A percentile compares a stretch with the other conserved stretches of the same genome.
These are phyloP conservation scores for Podarcis raffonei DNA, from an alignment of 2,113 vertebrate genomes.

Conservation along the genomic window DNA sequence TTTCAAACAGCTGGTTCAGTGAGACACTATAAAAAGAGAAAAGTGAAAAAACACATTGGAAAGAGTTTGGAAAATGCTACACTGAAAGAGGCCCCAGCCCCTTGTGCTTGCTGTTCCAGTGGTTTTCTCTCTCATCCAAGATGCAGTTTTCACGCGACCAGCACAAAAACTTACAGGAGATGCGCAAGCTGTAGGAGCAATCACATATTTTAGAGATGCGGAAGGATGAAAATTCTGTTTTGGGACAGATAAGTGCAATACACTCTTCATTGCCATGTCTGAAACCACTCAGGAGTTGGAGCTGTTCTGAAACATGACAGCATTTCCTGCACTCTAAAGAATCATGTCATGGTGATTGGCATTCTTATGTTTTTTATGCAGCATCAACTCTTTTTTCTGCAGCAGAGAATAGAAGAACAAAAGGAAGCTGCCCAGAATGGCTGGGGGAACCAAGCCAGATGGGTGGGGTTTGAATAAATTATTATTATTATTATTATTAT, in stretches of 20 bases:
- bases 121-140: neutral
- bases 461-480: too few relatives aligned
- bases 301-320: neutral
- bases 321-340: neutral
- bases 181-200: neutral
- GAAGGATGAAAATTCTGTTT: too few relatives aligned
- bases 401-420: neutral
- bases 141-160: neutral
- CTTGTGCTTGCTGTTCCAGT: neutral
- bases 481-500: too few relatives aligned
- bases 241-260: neutral
- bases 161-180: neutral
- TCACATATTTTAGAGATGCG: neutral
- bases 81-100: neutral
- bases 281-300: neutral
- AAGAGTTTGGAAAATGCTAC: neutral
- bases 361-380: too few relatives aligned
- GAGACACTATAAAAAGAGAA: neutral
- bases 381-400: neutral
- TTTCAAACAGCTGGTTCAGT: conserved; percentile 8
- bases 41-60: neutral
- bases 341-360: neutral
- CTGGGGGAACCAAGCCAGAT: too few relatives aligned
- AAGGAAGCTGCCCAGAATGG: neutral
- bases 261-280: neutral